phyloP scores from a whole-genome alignment of 1,140 invertebrate species.

The Eueides isabella region DNA sequence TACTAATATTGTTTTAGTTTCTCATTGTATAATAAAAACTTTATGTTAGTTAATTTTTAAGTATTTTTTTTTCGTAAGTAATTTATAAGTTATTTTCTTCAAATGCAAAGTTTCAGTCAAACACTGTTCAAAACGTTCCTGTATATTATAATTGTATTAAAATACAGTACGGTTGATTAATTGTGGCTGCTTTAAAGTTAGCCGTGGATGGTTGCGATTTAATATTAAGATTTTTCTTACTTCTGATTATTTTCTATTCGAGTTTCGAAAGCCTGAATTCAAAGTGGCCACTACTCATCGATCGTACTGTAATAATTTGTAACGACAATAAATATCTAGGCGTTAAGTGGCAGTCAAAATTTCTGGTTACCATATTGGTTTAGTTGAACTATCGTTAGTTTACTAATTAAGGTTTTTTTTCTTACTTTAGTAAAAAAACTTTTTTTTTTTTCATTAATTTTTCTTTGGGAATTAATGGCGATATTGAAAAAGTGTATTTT shows the following conservation, averaged over 20 bases:
- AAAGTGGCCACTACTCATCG: too few species aligned
- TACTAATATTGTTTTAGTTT: neutral
- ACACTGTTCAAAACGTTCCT: neutral
- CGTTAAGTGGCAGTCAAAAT: constrained; percentile 51
- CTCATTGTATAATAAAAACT: neutral
- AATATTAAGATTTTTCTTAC: too few species aligned
- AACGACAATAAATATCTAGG: constrained; percentile 22
- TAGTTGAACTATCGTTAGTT: constrained; percentile 3
- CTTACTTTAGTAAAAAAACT: neutral
- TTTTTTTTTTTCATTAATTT: neutral
- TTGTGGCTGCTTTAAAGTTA: too few species aligned
- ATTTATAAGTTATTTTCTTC: neutral
- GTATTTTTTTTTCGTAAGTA: neutral
- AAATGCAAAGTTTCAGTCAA: neutral
- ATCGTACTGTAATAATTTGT: constrained; percentile 11
- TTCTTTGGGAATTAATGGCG: too few species aligned
- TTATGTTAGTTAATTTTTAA: neutral
- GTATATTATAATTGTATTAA: neutral
- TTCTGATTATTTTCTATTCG: too few species aligned
- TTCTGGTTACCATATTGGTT: constrained; percentile 59
- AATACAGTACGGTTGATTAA: neutral
- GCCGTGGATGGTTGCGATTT: too few species aligned
- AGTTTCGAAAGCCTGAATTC: too few species aligned
- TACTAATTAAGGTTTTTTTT: neutral
- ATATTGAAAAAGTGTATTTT: neutral